Evolutionary conservation across 2,888 invertebrate genomes (phyloP).

Genomic region (Rhopalosiphum nymphaeae): DNA sequence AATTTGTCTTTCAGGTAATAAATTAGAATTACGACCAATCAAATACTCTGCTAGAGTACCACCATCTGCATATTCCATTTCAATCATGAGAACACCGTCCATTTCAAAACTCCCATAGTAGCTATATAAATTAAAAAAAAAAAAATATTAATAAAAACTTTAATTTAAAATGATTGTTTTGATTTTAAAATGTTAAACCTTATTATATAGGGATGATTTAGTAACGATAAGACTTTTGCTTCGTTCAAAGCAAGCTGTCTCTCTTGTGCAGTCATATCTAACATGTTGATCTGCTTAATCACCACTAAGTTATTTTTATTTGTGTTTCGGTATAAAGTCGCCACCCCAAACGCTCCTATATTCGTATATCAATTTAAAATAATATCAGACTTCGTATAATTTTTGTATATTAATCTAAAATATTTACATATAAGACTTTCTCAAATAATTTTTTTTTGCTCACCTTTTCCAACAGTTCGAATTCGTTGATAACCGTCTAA

Average conservation of each 20-base stretch:
- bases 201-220: conserved; percentile 82
- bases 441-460: not conserved
- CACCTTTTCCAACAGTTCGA: conserved; percentile 76
- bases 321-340: conserved; percentile 77
- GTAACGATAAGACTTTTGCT: conserved; percentile 78
- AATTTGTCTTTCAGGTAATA: conserved; percentile 77
- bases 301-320: conserved; percentile 78
- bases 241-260: conserved; percentile 79
- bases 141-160: not conserved
- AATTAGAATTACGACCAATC: conserved; percentile 71
- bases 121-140: conserved; percentile 69
- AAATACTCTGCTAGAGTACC: conserved; percentile 80
- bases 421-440: not conserved
- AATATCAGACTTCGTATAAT: not conserved
- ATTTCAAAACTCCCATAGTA: conserved; percentile 82
- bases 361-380: not conserved
- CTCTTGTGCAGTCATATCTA: conserved; percentile 78
- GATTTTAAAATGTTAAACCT: conserved; percentile 69
- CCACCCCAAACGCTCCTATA: conserved; percentile 78
- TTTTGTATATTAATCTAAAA: not conserved
- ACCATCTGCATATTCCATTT: conserved; percentile 85
- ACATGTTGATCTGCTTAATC: conserved; percentile 81
- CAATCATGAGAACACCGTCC: conserved; percentile 79
- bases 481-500: conserved; percentile 74
- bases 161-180: not conserved